Percentiles rank a stretch among this genome's conserved stretches.
These are phyloP conservation scores for Prionailurus viverrinus DNA, from an alignment of 2,113 vertebrate species.

Conservation along the genomic window DNA sequence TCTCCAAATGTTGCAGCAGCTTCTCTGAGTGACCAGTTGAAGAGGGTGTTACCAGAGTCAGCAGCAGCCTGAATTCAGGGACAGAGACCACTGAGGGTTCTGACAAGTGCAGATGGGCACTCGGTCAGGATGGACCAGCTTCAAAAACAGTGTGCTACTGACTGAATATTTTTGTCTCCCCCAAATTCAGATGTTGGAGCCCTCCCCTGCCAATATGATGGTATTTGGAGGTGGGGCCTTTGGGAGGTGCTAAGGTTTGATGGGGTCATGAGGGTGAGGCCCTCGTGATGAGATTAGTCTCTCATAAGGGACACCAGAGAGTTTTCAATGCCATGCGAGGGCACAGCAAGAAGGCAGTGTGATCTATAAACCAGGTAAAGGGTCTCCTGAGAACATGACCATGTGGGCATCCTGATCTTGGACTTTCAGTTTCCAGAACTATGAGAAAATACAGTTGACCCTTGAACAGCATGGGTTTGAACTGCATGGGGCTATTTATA, in stretches of 20 bases:
- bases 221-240: not conserved
- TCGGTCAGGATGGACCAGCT: not conserved
- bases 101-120: not conserved
- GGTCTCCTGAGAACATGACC: not conserved
- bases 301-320: not conserved
- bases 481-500: not conserved
- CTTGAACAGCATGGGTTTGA: not conserved
- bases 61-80: not conserved
- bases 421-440: not conserved
- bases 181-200: not conserved
- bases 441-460: not conserved
- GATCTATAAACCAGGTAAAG: not conserved
- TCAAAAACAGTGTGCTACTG: not conserved
- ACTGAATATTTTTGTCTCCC: not conserved
- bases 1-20: not conserved
- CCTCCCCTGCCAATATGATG: not conserved
- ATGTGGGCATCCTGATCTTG: not conserved
- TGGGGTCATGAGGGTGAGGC: not conserved
- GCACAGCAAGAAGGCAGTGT: not conserved
- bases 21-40: not conserved
- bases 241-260: not conserved
- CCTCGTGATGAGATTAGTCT: not conserved
- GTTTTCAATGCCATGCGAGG: not conserved
- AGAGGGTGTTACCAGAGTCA: not conserved
- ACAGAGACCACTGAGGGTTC: not conserved